These are phyloP conservation scores for Saturnia japonica DNA, from an alignment of 2,888 invertebrate genomes.

Conservation along the genomic window DNA sequence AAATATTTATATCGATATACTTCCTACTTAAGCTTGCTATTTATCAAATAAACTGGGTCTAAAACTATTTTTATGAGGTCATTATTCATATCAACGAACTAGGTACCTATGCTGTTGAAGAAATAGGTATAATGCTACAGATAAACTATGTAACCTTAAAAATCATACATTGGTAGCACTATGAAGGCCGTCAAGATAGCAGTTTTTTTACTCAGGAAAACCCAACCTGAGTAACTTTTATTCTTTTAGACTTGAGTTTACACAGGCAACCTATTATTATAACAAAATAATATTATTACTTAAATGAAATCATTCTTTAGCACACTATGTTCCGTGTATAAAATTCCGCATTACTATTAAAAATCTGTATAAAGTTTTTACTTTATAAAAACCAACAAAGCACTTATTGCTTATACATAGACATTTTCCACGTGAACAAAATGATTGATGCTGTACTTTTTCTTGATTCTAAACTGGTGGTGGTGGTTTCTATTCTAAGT, in stretches of 20 bases:
- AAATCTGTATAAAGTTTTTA: neutral
- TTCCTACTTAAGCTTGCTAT: neutral
- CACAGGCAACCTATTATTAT: neutral
- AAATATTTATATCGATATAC: neutral
- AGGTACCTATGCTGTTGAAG: neutral
- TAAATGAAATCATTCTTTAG: neutral
- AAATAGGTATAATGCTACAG: neutral
- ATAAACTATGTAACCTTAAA: neutral
- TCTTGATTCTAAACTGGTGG: neutral
- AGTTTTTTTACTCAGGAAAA: neutral
- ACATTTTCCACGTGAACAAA: neutral
- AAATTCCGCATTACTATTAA: neutral
- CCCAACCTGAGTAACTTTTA: neutral
- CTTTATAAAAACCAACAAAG: neutral
- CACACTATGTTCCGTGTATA: neutral
- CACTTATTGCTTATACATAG: neutral
- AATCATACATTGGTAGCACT: neutral
- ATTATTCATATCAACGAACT: neutral
- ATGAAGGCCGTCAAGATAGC: neutral
- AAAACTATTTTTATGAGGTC: neutral
- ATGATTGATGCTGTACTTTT: neutral
- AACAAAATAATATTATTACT: neutral
- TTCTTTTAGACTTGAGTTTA: no score
- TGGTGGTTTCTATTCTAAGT: no score
- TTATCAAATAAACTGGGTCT: neutral